Evolutionary conservation across 2,113 vertebrate species (phyloP).

Genomic region (Rhabdornis inornatus): DNA sequence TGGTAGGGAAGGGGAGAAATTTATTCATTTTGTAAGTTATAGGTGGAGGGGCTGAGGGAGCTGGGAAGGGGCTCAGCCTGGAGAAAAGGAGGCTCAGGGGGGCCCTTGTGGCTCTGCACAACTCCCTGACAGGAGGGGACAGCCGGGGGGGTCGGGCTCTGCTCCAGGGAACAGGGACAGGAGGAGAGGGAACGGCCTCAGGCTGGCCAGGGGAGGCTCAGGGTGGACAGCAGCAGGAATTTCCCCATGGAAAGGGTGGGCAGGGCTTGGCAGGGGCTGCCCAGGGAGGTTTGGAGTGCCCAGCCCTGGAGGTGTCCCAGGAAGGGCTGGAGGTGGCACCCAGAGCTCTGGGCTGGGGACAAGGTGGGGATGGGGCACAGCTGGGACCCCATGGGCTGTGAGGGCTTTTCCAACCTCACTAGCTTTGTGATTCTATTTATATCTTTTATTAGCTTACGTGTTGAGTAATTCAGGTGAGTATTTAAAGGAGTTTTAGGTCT

Average conservation of each 20-base stretch:
- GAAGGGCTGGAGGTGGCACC: background rate
- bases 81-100: background rate
- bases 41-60: background rate
- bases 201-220: background rate
- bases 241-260: background rate
- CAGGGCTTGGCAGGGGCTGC: background rate
- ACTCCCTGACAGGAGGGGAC: background rate
- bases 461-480: background rate
- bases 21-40: background rate
- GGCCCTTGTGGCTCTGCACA: background rate
- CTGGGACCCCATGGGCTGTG: rapidly evolving
- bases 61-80: background rate
- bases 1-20: background rate
- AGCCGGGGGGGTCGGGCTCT: background rate
- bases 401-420: rapidly evolving
- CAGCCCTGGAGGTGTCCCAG: background rate
- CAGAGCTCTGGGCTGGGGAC: background rate
- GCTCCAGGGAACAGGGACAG: background rate
- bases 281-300: background rate
- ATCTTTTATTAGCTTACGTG: background rate
- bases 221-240: background rate
- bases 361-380: background rate
- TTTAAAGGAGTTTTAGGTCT: background rate
- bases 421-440: background rate
- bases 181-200: background rate